Evolutionary conservation across 1,140 invertebrate species (phyloP).

Genomic region (Rhagoletis pomonella): DNA sequence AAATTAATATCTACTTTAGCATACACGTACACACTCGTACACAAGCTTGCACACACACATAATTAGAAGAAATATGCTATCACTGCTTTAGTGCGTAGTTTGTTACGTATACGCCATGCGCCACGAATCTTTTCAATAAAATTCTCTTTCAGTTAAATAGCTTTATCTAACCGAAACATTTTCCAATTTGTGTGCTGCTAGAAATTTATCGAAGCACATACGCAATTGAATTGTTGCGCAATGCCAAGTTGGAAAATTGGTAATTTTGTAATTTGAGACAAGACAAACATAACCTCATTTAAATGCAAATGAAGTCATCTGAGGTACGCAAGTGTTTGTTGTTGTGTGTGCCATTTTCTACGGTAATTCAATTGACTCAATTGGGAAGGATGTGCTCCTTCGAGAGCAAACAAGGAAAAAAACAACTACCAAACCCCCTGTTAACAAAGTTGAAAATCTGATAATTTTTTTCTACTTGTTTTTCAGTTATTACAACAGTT

Average conservation of each 20-base stretch:
- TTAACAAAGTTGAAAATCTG: not conserved
- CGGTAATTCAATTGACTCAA: conserved; percentile 18
- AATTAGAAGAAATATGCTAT: not conserved
- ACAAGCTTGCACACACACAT: not conserved
- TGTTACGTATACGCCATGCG: conserved; percentile 28
- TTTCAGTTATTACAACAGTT: conserved; percentile 50
- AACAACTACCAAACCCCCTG: not conserved
- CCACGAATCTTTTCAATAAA: not conserved
- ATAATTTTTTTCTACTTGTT: not conserved
- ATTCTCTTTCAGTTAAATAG: not conserved
- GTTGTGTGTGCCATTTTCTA: not conserved
- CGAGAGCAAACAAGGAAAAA: not conserved
- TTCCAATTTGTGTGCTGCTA: conserved; percentile 33
- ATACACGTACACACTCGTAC: not conserved
- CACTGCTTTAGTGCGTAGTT: not conserved
- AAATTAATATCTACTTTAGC: conserved; percentile 38
- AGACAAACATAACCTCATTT: conserved; percentile 48
- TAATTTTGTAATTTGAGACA: conserved; percentile 47
- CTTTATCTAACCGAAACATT: not conserved
- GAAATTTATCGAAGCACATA: not conserved
- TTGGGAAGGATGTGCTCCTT: too few relatives aligned
- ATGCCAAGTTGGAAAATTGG: conserved; percentile 30
- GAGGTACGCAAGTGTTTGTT: not conserved
- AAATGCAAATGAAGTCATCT: conserved; percentile 23
- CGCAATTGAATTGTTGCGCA: conserved; percentile 36